Evolutionary conservation across 1,140 invertebrate species (phyloP).

Genomic region (Glossosoma conforme): DNA sequence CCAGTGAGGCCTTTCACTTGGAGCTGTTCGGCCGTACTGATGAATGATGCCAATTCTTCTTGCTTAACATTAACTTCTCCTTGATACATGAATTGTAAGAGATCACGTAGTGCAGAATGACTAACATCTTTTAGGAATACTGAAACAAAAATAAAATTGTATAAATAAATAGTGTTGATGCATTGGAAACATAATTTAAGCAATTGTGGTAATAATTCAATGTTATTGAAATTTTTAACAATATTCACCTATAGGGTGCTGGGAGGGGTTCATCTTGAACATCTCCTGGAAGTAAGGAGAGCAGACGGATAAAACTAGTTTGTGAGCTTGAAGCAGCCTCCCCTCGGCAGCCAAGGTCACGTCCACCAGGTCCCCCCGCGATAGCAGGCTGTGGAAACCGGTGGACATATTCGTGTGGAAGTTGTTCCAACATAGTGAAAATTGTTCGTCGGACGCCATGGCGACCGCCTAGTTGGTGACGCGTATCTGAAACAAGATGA

Average conservation of each 20-base stretch:
- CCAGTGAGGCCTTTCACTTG: constrained; percentile 78
- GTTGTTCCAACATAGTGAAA: constrained; percentile 73
- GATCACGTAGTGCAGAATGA: constrained; percentile 67
- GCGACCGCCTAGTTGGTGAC: constrained; percentile 43
- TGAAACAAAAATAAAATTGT: constrained; percentile 39
- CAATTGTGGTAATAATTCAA: background rate
- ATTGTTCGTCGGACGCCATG: constrained; percentile 69
- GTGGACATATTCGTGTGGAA: constrained; percentile 69
- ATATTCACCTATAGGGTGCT: constrained; percentile 54
- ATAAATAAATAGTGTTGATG: constrained; percentile 4
- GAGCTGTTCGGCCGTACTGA: constrained; percentile 79
- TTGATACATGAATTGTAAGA: constrained; percentile 83
- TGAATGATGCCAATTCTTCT: constrained; percentile 74
- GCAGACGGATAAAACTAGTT: constrained; percentile 77
- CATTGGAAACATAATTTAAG: background rate
- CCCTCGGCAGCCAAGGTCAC: constrained; percentile 78
- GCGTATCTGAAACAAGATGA: too few species aligned
- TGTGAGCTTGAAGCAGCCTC: constrained; percentile 72
- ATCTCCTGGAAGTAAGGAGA: constrained; percentile 81
- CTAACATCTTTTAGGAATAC: constrained; percentile 81
- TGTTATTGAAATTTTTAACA: background rate
- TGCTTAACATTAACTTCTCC: constrained; percentile 82
- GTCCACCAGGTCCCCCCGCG: constrained; percentile 73
- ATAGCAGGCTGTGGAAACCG: constrained; percentile 66
- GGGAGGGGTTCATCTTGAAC: constrained; percentile 62